Evolutionary conservation across 2,797 vertebrate species (phyloP), one percentile per base, ranked within the genome.

Genomic region (Takifugu rubripes): DNA sequence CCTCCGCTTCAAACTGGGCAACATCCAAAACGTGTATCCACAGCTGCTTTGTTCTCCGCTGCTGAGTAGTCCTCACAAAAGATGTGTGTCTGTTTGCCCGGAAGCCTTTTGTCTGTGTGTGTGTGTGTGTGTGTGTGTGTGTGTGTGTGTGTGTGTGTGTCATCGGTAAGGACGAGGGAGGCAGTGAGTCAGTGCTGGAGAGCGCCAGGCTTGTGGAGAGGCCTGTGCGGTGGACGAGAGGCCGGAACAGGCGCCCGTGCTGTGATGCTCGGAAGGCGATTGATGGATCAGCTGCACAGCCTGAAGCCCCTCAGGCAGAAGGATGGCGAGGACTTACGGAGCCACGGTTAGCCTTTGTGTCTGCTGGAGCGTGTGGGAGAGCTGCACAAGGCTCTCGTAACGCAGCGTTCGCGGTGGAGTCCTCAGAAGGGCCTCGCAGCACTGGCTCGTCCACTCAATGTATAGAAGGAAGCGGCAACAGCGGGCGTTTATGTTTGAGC

Each of bases 281-380:
- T 79, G 87, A 87, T 87, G 70, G 79, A 85, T 84, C 72, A 74
- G 66, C 66, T 76, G 80, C 79, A 59, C 17, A 78, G 75, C 74
- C 85, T 72, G 73, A 50, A 59, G 56, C 80, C 83, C 86, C 84
- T 83, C 71, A 7, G 81, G 84, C 83, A 88, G 85, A 85, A 78
- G 82, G 84, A 81, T 83, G 71, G 58, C 55, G 77, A 70, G 77
- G 66, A 82, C 24, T 65, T 78, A 74, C 31, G 49, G 72, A 54
- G 68, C 60, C 71, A 66, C 54, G 70, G 79, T 80, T 78, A 74
- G 72, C 79, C 77, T 69, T 62, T 74, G 55, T 71, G 64, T 68
- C 59, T 79, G 77, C 79, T 73, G 12, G 67, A 74, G 68, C 83
- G 84, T 17, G 82, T 84, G 81, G 83, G 85, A 83, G 84, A 78